phyloP scores from a whole-genome alignment of 2,888 invertebrate genomes.

The Hydriomena furcata region DNA sequence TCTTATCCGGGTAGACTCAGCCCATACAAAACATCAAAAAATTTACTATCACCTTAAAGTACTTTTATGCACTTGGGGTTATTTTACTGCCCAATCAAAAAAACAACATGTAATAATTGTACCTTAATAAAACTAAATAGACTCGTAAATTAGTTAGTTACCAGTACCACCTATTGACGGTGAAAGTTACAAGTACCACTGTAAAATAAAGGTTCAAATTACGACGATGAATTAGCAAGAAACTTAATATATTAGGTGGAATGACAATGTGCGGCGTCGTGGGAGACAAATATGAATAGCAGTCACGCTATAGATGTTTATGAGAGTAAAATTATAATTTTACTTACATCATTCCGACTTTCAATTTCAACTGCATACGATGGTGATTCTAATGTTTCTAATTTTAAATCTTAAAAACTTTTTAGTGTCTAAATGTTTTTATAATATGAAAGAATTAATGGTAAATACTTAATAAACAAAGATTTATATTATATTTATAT shows the following conservation, averaged over 20 bases:
- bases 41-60: no score
- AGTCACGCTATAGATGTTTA: slow-evolving; percentile 61
- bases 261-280: slow-evolving; percentile 62
- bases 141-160: slow-evolving; percentile 7
- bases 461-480: no score
- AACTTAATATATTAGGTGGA: slow-evolving; percentile 62
- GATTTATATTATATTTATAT: no score
- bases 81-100: not conserved
- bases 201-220: slow-evolving; percentile 45
- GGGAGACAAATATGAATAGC: slow-evolving; percentile 74
- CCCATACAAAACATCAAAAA: no score
- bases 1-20: no score
- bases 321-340: slow-evolving; percentile 52
- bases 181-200: slow-evolving; percentile 49
- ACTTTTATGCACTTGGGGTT: not conserved
- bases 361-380: slow-evolving; percentile 52
- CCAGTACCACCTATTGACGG: slow-evolving; percentile 34
- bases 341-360: slow-evolving; percentile 62
- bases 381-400: no score
- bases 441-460: no score
- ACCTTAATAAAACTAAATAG: not conserved
- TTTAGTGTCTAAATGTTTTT: no score
- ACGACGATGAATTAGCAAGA: slow-evolving; percentile 49
- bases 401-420: no score
- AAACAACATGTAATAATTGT: not conserved